phyloP scores from a whole-genome alignment of 2,888 invertebrate genomes.

The Labia minor region DNA sequence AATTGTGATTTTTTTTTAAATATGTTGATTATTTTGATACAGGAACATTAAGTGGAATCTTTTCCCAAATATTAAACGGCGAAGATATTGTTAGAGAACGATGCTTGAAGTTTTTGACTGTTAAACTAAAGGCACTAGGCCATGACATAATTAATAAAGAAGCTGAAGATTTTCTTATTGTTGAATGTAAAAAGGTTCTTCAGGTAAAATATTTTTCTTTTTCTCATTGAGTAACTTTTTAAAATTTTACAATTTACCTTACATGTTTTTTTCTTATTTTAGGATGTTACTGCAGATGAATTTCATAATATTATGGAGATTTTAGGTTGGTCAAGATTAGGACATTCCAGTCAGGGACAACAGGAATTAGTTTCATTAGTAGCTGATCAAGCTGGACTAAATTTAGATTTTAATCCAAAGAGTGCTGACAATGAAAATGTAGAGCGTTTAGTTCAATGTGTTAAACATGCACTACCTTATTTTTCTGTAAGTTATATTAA shows the following conservation, averaged over 20 bases:
- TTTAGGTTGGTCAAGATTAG: conserved; percentile 66
- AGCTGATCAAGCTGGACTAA: conserved; percentile 74
- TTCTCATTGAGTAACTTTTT: conserved; percentile 17
- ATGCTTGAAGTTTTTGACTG: conserved; percentile 77
- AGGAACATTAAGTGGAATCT: conserved; percentile 56
- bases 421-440: conserved; percentile 45
- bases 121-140: conserved; percentile 68
- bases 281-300: conserved; percentile 86
- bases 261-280: conserved; percentile 26
- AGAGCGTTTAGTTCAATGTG: conserved; percentile 75
- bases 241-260: conserved; percentile 4
- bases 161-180: conserved; percentile 71
- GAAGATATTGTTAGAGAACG: conserved; percentile 71
- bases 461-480: conserved; percentile 72
- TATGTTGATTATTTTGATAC: conserved; percentile 29
- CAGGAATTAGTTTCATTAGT: conserved; percentile 78
- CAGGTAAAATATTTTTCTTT: conserved; percentile 42
- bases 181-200: conserved; percentile 75
- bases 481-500: conserved; percentile 65
- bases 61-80: conserved; percentile 55
- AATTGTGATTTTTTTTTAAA: conserved; percentile 1
- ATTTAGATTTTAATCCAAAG: conserved; percentile 44
- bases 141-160: conserved; percentile 70
- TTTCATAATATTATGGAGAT: conserved; percentile 82
- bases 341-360: conserved; percentile 72